These are phyloP conservation scores for Cantharis nigra DNA, from an alignment of 2,888 invertebrate species.

Conservation along the genomic window DNA sequence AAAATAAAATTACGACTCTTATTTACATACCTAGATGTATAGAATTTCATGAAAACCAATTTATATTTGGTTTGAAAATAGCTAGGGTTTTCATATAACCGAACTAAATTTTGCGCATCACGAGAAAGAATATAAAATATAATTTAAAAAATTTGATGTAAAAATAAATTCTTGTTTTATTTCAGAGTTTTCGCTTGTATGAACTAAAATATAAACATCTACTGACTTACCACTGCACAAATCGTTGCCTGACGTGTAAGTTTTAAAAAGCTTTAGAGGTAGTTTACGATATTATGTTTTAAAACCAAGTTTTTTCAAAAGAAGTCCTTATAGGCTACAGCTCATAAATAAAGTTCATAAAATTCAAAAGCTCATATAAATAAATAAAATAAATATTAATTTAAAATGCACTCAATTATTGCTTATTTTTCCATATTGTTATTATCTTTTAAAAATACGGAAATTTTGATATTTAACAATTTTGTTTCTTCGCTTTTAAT, in stretches of 20 bases:
- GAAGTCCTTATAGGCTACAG: no score
- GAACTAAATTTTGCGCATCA: not conserved
- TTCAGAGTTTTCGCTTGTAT: not conserved
- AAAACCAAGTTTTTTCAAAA: slow-evolving; percentile 39
- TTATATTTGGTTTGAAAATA: not conserved
- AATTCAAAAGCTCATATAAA: no score
- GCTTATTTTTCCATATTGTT: no score
- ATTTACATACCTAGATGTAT: not conserved
- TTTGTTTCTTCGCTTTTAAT: no score
- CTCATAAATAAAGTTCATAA: no score
- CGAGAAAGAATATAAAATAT: not conserved
- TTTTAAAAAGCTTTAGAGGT: not conserved
- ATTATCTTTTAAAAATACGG: no score
- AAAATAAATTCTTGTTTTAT: not conserved
- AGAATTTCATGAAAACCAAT: not conserved
- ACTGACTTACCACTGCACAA: not conserved
- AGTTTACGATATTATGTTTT: not conserved
- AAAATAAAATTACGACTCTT: not conserved
- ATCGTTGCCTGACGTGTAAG: not conserved
- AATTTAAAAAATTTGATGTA: not conserved
- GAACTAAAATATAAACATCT: not conserved
- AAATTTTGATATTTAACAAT: no score
- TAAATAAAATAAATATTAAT: no score
- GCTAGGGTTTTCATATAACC: not conserved
- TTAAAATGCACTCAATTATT: no score